phyloP scores from a whole-genome alignment of 2,888 invertebrate species.

The Yponomeuta plumbellus region DNA sequence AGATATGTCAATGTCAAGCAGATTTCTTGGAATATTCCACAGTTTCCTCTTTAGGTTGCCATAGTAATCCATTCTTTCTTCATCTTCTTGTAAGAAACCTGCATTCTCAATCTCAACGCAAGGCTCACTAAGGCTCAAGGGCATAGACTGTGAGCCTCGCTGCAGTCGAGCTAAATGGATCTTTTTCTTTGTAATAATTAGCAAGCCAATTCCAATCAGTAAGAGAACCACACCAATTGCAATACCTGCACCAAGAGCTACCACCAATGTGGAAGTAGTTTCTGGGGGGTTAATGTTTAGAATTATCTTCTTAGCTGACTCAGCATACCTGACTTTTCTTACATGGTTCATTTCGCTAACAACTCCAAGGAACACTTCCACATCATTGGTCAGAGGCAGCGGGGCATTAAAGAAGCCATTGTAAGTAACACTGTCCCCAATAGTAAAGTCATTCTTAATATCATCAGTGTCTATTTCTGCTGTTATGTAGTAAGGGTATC shows the following conservation, averaged over 20 bases:
- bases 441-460: constrained; percentile 80
- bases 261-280: constrained; percentile 64
- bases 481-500: constrained; percentile 87
- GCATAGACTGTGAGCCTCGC: constrained; percentile 71
- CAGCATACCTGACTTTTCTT: constrained; percentile 80
- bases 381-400: constrained; percentile 76
- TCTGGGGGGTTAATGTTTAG: constrained; percentile 70
- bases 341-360: constrained; percentile 81
- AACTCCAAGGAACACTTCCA: constrained; percentile 83
- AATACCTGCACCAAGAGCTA: constrained; percentile 75
- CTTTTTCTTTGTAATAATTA: constrained; percentile 75
- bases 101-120: constrained; percentile 88
- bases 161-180: constrained; percentile 65
- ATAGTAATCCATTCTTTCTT: constrained; percentile 81
- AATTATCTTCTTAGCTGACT: constrained; percentile 71
- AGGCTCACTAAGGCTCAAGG: constrained; percentile 86
- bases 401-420: constrained; percentile 87
- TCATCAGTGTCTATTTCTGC: constrained; percentile 85
- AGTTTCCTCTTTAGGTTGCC: constrained; percentile 85
- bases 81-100: constrained; percentile 85
- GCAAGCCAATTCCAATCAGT: constrained; percentile 77
- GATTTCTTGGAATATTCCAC: constrained; percentile 83
- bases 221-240: constrained; percentile 85
- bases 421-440: constrained; percentile 86
- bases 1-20: constrained; percentile 82